These are phyloP conservation scores for Scyliorhinus canicula DNA, from an alignment of 2,797 vertebrate species.

Conservation along the genomic window DNA sequence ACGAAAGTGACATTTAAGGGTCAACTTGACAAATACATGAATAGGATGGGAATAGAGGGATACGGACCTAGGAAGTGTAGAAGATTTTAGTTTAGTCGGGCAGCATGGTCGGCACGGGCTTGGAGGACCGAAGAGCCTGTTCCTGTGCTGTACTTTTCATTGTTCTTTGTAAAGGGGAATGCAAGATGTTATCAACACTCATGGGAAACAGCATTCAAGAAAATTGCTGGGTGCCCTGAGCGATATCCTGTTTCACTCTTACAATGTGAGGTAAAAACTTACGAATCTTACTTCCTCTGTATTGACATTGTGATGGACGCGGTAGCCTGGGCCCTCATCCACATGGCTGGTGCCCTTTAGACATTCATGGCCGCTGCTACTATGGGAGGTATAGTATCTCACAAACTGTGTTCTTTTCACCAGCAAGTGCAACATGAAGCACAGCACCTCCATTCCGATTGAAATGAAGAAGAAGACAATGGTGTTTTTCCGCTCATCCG, in stretches of 20 bases:
- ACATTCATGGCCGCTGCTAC: conserved; percentile 48
- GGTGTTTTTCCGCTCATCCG: conserved; percentile 80
- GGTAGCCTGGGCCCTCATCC: conserved; percentile 62
- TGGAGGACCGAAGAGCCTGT: too few relatives aligned
- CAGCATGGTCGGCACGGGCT: too few relatives aligned
- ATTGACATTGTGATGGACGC: conserved; percentile 81
- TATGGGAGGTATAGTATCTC: conserved; percentile 69
- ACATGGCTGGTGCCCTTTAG: conserved; percentile 46
- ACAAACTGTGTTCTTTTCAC: conserved; percentile 83
- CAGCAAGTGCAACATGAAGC: conserved; percentile 84
- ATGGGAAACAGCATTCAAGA: too few relatives aligned
- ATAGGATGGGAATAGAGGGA: too few relatives aligned
- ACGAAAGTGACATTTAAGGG: too few relatives aligned
- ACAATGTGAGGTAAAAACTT: conserved; percentile 56
- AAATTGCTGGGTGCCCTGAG: too few relatives aligned
- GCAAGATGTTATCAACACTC: too few relatives aligned
- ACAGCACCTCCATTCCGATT: conserved; percentile 83
- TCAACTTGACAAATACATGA: too few relatives aligned
- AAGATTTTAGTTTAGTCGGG: too few relatives aligned
- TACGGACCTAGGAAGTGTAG: too few relatives aligned
- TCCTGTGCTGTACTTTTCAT: too few relatives aligned
- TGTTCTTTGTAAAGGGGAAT: too few relatives aligned
- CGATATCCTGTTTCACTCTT: background rate
- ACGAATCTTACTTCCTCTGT: conserved; percentile 83
- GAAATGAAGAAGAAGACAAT: conserved; percentile 96